These are phyloP conservation scores for Silurus meridionalis DNA, from an alignment of 2,113 vertebrate genomes.

Conservation along the genomic window DNA sequence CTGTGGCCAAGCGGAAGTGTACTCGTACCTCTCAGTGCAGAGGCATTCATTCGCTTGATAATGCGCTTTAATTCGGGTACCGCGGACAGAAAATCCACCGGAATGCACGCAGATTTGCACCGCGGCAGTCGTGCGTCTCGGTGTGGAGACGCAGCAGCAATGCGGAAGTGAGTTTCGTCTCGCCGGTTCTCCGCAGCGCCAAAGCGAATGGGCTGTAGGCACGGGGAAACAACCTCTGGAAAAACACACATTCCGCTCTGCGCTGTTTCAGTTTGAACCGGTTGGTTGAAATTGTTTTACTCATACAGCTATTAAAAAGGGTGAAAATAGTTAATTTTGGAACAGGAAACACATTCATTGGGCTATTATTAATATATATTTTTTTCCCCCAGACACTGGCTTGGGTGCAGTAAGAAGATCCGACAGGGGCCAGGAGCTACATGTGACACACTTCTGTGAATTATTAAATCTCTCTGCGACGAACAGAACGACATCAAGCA, in stretches of 20 bases:
- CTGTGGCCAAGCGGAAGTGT: slow-evolving; percentile 76
- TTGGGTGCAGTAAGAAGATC: slow-evolving; percentile 51
- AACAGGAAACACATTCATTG: neutral
- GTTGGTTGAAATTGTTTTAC: slow-evolving; percentile 11
- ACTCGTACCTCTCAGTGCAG: slow-evolving; percentile 74
- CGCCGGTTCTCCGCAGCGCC: neutral
- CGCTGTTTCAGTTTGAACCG: neutral
- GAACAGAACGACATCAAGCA: neutral
- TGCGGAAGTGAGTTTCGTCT: slow-evolving; percentile 3
- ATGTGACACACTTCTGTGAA: slow-evolving; percentile 65
- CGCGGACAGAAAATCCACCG: slow-evolving; percentile 11
- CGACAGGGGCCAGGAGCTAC: slow-evolving; percentile 72
- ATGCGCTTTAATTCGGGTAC: slow-evolving; percentile 63
- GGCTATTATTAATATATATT: neutral
- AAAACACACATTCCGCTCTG: slow-evolving; percentile 3
- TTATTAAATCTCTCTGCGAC: slow-evolving; percentile 47
- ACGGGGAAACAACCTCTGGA: slow-evolving; percentile 35
- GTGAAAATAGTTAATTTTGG: neutral
- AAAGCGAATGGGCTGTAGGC: slow-evolving; percentile 22
- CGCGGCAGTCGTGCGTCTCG: neutral
- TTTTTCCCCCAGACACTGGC: neutral
- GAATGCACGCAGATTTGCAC: slow-evolving; percentile 23
- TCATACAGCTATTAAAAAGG: neutral
- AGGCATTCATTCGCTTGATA: slow-evolving; percentile 73
- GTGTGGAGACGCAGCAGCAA: neutral